Conservation (phyloP, 2,888 invertebrate genomes). For the Drosophila aldrichi region DNA sequence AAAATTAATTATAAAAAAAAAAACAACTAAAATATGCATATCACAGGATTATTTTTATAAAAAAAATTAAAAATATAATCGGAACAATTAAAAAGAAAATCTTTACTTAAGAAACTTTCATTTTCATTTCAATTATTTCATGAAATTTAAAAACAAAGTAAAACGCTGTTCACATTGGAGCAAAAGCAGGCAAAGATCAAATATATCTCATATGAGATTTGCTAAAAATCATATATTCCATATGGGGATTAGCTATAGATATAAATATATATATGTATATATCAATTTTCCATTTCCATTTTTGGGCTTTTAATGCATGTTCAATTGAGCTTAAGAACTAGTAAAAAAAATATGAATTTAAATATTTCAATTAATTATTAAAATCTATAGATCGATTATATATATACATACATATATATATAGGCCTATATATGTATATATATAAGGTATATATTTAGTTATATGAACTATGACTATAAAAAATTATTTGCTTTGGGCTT, state of each 20-base stretch:
- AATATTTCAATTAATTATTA: conserved; percentile 23
- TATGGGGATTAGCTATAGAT: conserved; percentile 8
- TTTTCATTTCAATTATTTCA: conserved; percentile 65
- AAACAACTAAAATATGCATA: conserved; percentile 65
- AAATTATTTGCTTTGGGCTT: conserved; percentile 41
- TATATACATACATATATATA: conserved; percentile 8
- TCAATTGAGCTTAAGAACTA: conserved; percentile 31
- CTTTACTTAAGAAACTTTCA: conserved; percentile 25
- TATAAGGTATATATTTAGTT: conserved; percentile 11
- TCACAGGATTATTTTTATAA: conserved; percentile 65
- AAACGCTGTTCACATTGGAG: conserved; percentile 25
- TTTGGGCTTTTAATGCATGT: conserved; percentile 33
- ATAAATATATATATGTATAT: conserved; percentile 4
- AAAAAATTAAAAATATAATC: neutral
- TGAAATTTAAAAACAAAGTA: conserved; percentile 56
- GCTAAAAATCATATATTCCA: conserved; percentile 1
- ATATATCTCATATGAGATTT: conserved; percentile 6
- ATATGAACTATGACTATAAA: conserved; percentile 36
- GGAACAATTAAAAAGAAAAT: conserved; percentile 15
- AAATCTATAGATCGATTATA: conserved; percentile 14
- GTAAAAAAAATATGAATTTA: conserved; percentile 13
- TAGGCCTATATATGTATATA: conserved; percentile 5
- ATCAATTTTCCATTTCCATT: conserved; percentile 19
- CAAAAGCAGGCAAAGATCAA: conserved; percentile 32
- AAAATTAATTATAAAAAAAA: conserved; percentile 13